Conservation (phyloP, 2,888 invertebrate genomes). For the Apotomis betuletana region DNA sequence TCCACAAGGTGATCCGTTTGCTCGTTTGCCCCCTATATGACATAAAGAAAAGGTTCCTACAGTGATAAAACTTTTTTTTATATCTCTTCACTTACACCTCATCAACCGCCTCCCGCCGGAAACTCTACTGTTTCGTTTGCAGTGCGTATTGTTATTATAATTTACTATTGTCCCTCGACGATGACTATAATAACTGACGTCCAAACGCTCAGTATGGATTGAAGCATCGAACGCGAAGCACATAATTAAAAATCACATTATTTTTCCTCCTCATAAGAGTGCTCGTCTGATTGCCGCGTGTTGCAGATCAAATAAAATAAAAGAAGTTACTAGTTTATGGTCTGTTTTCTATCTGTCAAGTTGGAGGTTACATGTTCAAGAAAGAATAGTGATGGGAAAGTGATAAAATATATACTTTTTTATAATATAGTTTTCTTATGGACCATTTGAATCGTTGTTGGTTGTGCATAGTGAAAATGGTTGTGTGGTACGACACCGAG, state of each 20-base stretch:
- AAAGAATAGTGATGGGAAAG: slow-evolving; percentile 19
- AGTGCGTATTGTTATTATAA: slow-evolving; percentile 72
- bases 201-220: slow-evolving; percentile 30
- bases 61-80: slow-evolving; percentile 37
- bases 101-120: slow-evolving; percentile 57
- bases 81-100: slow-evolving; percentile 43
- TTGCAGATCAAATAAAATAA: neutral
- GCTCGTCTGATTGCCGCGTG: neutral
- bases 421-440: slow-evolving; percentile 6
- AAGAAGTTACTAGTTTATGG: slow-evolving; percentile 3
- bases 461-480: slow-evolving; percentile 55
- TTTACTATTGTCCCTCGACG: slow-evolving; percentile 58
- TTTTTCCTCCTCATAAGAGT: neutral
- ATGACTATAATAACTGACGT: slow-evolving; percentile 42
- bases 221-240: slow-evolving; percentile 23
- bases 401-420: slow-evolving; percentile 6
- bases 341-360: neutral
- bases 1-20: no score
- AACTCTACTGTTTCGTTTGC: slow-evolving; percentile 60
- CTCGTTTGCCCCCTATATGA: no score
- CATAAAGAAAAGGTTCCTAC: no score
- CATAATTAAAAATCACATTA: slow-evolving; percentile 23
- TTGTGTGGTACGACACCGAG: slow-evolving; percentile 63
- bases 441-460: slow-evolving; percentile 32
- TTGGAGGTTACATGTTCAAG: neutral